Evolutionary conservation across 2,113 vertebrate species (phyloP), one percentile per base, ranked within the genome.

Genomic region (Pipa parva): DNA sequence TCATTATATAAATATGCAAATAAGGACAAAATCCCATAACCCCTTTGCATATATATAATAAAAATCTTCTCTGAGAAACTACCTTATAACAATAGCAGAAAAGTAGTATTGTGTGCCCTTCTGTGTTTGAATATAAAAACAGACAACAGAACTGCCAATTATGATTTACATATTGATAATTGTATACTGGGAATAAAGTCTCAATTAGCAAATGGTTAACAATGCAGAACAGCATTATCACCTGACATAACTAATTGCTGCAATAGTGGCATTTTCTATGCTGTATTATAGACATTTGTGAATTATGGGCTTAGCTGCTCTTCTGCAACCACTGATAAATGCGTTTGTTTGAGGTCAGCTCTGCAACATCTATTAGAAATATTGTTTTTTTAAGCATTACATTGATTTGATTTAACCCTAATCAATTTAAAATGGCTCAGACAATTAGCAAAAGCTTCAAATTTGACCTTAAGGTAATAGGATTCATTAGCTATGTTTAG

Each of bases 331-430:
- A 82, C 91, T 89, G 87, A 93, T 93, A 91, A 93, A 91, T 89
- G 90, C 85, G 89, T 92, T 92, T 90, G 90, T 91, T 92, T 36
- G 80, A 89, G 85, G 84, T 89, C 78, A 80, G 80, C 82, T 79
- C 60, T 73, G 85, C 85, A 91, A 89, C 95, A 98, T 98, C 94
- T 91, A 95, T 96, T 97, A 97, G 85, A 90, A 92, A 95, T 95
- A 98, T 98, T 97, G 94, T 99, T 97, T 95, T 95, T 88, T 89
- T 86, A 91, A 94, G 95, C 94, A 93, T 97, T 92, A 95, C 94
- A 98, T 99, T 96, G 95, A 99, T 98, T 98, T 91, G 92, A 94
- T 97, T 97, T 94, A 95, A 86, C 92, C 87, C 86, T 91, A 93
- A 97, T 99, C 97, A 96, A 99, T 99, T 94, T 93, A 85, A 91